These are phyloP conservation scores for Sussaba pulchella DNA, from an alignment of 2,888 invertebrate genomes.

Conservation along the genomic window DNA sequence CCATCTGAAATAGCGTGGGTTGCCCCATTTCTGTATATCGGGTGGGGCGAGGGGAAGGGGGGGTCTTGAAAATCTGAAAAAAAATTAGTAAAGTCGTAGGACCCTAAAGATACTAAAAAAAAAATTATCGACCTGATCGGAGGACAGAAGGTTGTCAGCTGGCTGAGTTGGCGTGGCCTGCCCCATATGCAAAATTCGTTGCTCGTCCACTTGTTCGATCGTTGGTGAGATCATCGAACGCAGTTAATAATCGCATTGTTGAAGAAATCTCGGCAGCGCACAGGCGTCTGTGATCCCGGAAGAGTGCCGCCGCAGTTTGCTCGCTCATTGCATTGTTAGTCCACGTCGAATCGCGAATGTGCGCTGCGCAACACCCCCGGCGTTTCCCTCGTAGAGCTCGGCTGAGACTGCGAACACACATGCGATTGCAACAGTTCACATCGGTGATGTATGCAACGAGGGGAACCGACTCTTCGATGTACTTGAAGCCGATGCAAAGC, in stretches of 20 bases:
- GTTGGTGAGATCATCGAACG: neutral
- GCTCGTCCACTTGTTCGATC: conserved; percentile 2
- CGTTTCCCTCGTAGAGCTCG: conserved; percentile 16
- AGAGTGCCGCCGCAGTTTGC: conserved; percentile 28
- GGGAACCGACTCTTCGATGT: conserved; percentile 35
- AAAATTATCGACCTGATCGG: no score
- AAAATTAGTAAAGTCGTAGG: no score
- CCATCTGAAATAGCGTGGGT: no score
- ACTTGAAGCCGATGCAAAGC: conserved; percentile 31
- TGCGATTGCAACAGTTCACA: conserved; percentile 6
- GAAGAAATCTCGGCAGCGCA: conserved; percentile 15
- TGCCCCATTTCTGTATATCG: no score
- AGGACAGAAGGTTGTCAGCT: no score
- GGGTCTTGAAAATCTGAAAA: no score
- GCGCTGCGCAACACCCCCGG: conserved; percentile 12
- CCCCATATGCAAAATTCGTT: neutral
- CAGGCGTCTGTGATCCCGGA: conserved; percentile 33
- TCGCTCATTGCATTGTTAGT: conserved; percentile 47
- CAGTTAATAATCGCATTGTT: conserved; percentile 13
- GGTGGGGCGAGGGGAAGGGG: no score
- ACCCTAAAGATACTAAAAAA: no score
- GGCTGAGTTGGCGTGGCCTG: no score
- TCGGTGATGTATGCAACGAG: conserved; percentile 39
- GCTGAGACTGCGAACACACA: conserved; percentile 7
- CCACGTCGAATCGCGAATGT: conserved; percentile 39